Evolutionary conservation across 2,888 invertebrate genomes (phyloP).

Genomic region (Thymelicus acteon): DNA sequence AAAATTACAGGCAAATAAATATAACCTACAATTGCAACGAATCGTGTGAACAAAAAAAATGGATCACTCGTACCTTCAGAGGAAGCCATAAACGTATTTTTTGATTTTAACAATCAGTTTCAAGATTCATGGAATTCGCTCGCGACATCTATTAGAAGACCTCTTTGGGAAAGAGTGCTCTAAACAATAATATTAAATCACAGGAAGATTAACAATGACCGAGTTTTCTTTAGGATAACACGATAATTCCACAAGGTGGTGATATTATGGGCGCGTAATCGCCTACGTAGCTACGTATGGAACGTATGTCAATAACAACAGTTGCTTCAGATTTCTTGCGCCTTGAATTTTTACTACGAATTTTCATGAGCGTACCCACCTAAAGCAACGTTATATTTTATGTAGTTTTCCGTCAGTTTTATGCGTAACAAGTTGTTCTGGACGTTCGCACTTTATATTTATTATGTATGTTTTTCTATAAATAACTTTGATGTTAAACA

Average conservation of each 20-base stretch:
- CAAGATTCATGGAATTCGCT: no score
- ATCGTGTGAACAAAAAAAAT: no score
- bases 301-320: conserved; percentile 35
- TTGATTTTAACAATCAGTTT: no score
- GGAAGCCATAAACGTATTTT: no score
- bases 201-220: conserved; percentile 58
- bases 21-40: no score
- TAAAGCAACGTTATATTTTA: conserved; percentile 34
- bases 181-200: conserved; percentile 62
- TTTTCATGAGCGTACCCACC: conserved; percentile 34
- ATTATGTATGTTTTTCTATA: background rate
- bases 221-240: conserved; percentile 53
- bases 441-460: background rate
- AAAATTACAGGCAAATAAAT: no score
- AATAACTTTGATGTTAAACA: background rate
- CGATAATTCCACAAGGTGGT: conserved; percentile 47
- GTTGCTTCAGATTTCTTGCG: conserved; percentile 36
- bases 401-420: conserved; percentile 31
- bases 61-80: no score
- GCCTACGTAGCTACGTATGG: conserved; percentile 26
- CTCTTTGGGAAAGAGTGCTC: background rate
- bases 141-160: background rate
- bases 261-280: conserved; percentile 40
- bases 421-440: background rate
- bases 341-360: conserved; percentile 37